These are phyloP conservation scores for Ptychoptera albimana DNA, from an alignment of 2,888 invertebrate species.

Conservation along the genomic window DNA sequence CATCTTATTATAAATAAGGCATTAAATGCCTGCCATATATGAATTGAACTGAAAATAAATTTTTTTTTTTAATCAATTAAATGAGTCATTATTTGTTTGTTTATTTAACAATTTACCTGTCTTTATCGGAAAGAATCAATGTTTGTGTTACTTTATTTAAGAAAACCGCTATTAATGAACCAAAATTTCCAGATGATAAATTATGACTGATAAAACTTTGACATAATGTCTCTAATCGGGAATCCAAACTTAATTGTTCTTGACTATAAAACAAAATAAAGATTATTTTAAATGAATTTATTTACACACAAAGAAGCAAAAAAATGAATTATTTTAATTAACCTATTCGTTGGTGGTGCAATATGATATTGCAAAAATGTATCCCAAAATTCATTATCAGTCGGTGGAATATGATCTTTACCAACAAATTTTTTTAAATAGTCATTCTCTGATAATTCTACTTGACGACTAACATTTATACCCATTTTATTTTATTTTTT, in stretches of 20 bases:
- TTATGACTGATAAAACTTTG: constrained; percentile 72
- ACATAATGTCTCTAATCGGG: constrained; percentile 55
- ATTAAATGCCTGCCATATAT: constrained; percentile 91
- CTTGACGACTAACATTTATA: constrained; percentile 59
- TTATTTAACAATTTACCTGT: constrained; percentile 53
- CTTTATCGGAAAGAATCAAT: constrained; percentile 68
- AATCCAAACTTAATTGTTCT: constrained; percentile 68
- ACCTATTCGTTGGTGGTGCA: constrained; percentile 61
- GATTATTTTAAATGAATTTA: too few species aligned
- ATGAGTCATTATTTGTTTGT: constrained; percentile 21
- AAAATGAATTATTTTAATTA: constrained; percentile 27
- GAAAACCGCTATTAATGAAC: constrained; percentile 74
- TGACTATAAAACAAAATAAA: constrained; percentile 39
- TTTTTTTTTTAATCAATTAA: constrained; percentile 25
- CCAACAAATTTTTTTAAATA: constrained; percentile 66
- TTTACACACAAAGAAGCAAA: too few species aligned
- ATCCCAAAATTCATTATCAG: constrained; percentile 91
- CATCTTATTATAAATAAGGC: constrained; percentile 78
- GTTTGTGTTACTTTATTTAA: constrained; percentile 67
- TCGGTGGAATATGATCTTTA: constrained; percentile 59
- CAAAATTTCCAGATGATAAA: constrained; percentile 75
- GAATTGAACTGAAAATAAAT: constrained; percentile 33
- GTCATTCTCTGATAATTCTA: constrained; percentile 67
- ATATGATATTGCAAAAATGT: constrained; percentile 83
- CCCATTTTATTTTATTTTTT: constrained; percentile 42